A percentile compares a stretch with the other conserved stretches of the same genome.
phyloP scores from a whole-genome alignment of 1,140 invertebrate genomes.

The Zaprionus africanus region DNA sequence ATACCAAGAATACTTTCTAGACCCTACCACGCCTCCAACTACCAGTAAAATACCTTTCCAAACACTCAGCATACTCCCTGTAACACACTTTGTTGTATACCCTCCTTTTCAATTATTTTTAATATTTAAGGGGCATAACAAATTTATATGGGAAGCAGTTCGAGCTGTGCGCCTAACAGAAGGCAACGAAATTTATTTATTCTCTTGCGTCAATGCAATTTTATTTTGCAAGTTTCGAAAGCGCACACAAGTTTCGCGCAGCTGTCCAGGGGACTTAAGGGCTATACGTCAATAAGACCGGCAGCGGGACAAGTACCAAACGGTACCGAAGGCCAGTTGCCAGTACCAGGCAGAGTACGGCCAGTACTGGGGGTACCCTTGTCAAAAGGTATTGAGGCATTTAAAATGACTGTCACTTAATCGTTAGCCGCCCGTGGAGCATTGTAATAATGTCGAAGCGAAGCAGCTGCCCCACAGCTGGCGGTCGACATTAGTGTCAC shows the following conservation, averaged over 20 bases:
- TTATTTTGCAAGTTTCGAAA: conserved; percentile 17
- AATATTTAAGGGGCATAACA: not conserved
- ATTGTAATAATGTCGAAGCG: conserved; percentile 24
- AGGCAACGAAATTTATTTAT: conserved; percentile 14
- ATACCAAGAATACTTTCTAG: not conserved
- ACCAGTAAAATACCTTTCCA: not conserved
- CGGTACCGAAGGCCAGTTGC: not conserved
- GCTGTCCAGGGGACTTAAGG: conserved; percentile 29
- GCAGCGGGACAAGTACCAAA: not conserved
- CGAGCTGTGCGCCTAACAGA: conserved; percentile 11
- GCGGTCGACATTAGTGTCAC: conserved; percentile 37
- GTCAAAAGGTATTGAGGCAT: conserved; percentile 43
- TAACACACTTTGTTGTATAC: not conserved
- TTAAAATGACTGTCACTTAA: conserved; percentile 40
- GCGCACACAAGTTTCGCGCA: conserved; percentile 1
- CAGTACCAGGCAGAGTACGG: not conserved
- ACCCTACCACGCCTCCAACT: not conserved
- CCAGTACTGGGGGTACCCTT: conserved; percentile 15
- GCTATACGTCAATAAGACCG: conserved; percentile 27
- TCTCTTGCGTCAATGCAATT: conserved; percentile 2
- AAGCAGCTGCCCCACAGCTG: conserved; percentile 25
- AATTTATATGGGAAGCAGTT: conserved; percentile 10
- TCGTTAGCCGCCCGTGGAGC: conserved; percentile 32
- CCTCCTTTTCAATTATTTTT: not conserved
- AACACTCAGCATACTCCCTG: not conserved